These are phyloP conservation scores for Danio choprae DNA, from an alignment of 2,797 vertebrate species.

Conservation along the genomic window DNA sequence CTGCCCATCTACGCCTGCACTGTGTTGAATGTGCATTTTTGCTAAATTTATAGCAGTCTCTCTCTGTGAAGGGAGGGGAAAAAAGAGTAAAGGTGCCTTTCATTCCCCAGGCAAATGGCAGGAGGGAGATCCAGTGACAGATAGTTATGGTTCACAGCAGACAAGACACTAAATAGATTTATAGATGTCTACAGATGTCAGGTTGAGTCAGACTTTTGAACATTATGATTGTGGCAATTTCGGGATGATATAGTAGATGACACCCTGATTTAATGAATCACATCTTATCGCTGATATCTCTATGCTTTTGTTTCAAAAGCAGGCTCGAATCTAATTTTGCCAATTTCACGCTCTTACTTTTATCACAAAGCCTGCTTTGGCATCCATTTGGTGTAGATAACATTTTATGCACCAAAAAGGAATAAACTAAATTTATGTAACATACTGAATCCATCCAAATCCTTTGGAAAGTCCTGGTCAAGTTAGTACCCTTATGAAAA, in stretches of 20 bases:
- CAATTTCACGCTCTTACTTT: conserved; percentile 17
- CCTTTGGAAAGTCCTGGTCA: neutral
- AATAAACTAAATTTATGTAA: neutral
- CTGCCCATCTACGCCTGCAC: conserved; percentile 45
- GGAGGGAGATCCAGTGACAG: conserved; percentile 57
- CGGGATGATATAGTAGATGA: conserved; percentile 53
- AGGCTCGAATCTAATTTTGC: conserved; percentile 34
- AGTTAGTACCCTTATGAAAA: neutral
- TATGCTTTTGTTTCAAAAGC: conserved; percentile 52
- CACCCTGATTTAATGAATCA: conserved; percentile 55
- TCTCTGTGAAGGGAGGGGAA: conserved; percentile 41
- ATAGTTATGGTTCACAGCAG: conserved; percentile 56
- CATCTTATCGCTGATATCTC: conserved; percentile 46
- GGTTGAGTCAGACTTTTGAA: conserved; percentile 51
- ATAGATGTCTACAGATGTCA: conserved; percentile 59
- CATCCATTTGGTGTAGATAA: neutral
- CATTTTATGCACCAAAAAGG: neutral
- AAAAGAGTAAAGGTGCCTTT: conserved; percentile 52
- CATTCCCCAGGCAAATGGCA: conserved; percentile 50
- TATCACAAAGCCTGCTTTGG: conserved; percentile 24
- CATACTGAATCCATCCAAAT: neutral
- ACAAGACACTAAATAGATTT: conserved; percentile 61
- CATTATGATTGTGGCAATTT: conserved; percentile 56
- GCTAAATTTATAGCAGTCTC: conserved; percentile 52
- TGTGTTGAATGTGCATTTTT: conserved; percentile 50